A percentile compares a stretch with the other conserved stretches of the same genome.
These are phyloP conservation scores for Poeciliopsis retropinna DNA, from an alignment of 2,113 vertebrate genomes.

Conservation along the genomic window DNA sequence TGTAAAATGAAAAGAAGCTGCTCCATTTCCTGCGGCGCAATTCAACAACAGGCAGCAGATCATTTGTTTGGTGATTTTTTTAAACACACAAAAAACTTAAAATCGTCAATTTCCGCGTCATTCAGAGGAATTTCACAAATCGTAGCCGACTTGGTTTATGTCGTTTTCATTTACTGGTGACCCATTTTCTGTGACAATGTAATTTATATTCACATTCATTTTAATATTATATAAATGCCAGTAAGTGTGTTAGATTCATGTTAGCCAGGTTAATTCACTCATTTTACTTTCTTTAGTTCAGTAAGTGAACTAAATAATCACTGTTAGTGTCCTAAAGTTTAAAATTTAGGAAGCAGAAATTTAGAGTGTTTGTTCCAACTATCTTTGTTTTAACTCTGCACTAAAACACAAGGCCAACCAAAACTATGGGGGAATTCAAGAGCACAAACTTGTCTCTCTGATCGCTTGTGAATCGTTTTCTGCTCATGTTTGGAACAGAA, in stretches of 20 bases:
- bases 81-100: constrained; percentile 13
- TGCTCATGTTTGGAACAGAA: too few species aligned
- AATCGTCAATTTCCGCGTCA: not conserved
- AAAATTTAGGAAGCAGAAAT: too few species aligned
- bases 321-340: too few species aligned
- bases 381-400: too few species aligned
- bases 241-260: not conserved
- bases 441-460: too few species aligned
- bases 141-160: not conserved
- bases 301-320: too few species aligned
- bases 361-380: too few species aligned
- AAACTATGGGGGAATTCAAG: too few species aligned
- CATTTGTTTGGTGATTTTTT: constrained; percentile 44
- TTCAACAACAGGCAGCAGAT: constrained; percentile 15
- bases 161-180: not conserved
- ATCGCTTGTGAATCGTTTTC: too few species aligned
- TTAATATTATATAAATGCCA: not conserved
- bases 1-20: constrained; percentile 35
- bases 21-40: constrained; percentile 13
- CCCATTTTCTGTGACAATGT: not conserved
- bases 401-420: too few species aligned
- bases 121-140: not conserved
- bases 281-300: too few species aligned
- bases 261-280: too few species aligned
- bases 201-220: not conserved